Evolutionary conservation across 2,113 vertebrate genomes (phyloP), one percentile per base, ranked within the genome.

Genomic region (Peromyscus maniculatus): DNA sequence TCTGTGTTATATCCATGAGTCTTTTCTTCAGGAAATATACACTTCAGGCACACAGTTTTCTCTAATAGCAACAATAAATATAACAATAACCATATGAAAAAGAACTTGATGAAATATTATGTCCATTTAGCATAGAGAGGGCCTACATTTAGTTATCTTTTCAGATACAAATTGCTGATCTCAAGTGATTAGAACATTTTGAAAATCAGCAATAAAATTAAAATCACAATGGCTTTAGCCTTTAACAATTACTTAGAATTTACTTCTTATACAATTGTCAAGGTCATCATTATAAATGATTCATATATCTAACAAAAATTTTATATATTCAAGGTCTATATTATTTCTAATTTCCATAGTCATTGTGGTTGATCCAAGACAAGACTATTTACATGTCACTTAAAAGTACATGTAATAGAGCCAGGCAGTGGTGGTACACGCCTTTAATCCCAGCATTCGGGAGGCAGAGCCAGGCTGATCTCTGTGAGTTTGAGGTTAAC

Each of bases 151-250:
- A n/a, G n/a, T 43, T 66, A 79, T 31, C 5, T 80, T 87, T 89
- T 52, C 16, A 59, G 39, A 64, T 64, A 82, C 59, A 87, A 95
- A 69, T 39, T 82, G 39, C 1, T 74, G 8, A 72, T 74, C 26
- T 83, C 71, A 88, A 59, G 33, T 69, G 7, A 96, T 59, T 89
- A 57, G 36, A 93, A 91, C 62, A 78, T 36, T 82, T 90, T 87
- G n/a, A 57, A 90, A 93, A 78, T 9, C 39, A 87, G 7, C 17
- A 84, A 28, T 7, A 71, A 67, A 46, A 67, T 84, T 93, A n/a
- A 86, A 21, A 43, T 74, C 26, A 43, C 10, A 88, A 62, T 57
- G 10, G 5, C 26, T 49, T 75, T 59, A 33, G 3, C 36, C 39
- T 75, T 90, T 64, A 17, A 46, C 17, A 64, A 49, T 49, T 43